Evolutionary conservation across 2,113 vertebrate genomes (phyloP).

Genomic region (Rhinoptilus africanus): DNA sequence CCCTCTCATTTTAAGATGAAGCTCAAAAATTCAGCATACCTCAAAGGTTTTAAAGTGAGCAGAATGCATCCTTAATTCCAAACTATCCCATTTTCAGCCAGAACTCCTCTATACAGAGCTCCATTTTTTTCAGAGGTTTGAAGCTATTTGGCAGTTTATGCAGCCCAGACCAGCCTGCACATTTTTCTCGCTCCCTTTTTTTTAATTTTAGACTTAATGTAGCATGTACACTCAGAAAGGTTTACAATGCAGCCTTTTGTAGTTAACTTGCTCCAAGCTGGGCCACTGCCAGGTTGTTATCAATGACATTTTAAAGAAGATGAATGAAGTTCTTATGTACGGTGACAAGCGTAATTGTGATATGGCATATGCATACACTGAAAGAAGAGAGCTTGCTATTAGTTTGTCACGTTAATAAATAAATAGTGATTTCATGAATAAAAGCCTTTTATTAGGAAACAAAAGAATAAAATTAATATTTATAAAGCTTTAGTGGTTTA

Average conservation of each 20-base stretch:
- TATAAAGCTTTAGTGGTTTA: constrained; percentile 44
- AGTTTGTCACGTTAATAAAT: constrained; percentile 65
- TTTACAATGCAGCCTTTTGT: constrained; percentile 62
- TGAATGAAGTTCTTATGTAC: constrained; percentile 60
- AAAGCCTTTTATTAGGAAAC: constrained; percentile 55
- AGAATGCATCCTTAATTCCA: neutral
- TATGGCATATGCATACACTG: constrained; percentile 43
- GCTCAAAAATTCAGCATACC: neutral
- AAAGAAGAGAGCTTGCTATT: constrained; percentile 59
- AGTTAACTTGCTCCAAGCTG: constrained; percentile 50
- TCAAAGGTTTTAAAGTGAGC: neutral
- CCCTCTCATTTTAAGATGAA: neutral
- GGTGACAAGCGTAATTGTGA: constrained; percentile 53
- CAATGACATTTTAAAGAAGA: constrained; percentile 65
- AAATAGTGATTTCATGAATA: constrained; percentile 43
- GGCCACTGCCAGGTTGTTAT: constrained; percentile 61
- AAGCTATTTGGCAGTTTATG: constrained; percentile 3
- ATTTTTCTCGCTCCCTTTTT: neutral
- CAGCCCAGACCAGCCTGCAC: neutral
- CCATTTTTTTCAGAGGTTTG: constrained; percentile 2
- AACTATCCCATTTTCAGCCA: neutral
- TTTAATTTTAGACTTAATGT: constrained; percentile 37
- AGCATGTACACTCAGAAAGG: constrained; percentile 43
- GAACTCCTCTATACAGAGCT: neutral
- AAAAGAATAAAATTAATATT: constrained; percentile 59